phyloP scores from a whole-genome alignment of 2,888 invertebrate species.

The Tiphia femorata region DNA sequence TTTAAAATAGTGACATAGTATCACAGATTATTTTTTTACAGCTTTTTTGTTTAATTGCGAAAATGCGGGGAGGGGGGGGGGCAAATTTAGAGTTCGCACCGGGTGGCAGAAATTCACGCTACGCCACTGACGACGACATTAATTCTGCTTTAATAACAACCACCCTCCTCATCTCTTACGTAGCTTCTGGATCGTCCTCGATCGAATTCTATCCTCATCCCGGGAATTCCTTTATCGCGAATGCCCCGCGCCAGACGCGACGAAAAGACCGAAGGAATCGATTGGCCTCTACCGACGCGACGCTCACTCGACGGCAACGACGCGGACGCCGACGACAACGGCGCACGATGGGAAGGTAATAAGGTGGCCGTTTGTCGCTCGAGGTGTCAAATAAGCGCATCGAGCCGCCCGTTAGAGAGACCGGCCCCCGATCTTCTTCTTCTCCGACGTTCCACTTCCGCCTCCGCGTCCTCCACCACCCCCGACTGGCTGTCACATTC shows the following conservation, averaged over 20 bases:
- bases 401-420: constrained; percentile 48
- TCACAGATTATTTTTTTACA: too few relatives aligned
- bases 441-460: constrained; percentile 33
- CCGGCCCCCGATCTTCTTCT: constrained; percentile 38
- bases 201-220: constrained; percentile 32
- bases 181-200: constrained; percentile 38
- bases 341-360: constrained; percentile 57
- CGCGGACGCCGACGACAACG: constrained; percentile 29
- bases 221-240: background rate
- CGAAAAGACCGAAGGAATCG: constrained; percentile 38
- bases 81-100: too few relatives aligned
- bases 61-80: too few relatives aligned
- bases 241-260: constrained; percentile 17
- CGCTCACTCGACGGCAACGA: constrained; percentile 5
- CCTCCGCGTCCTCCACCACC: background rate
- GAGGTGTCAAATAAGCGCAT: constrained; percentile 65
- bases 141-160: too few relatives aligned
- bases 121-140: too few relatives aligned
- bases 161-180: too few relatives aligned
- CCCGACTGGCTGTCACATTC: constrained; percentile 47
- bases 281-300: constrained; percentile 26
- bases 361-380: constrained; percentile 65
- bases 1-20: too few relatives aligned
- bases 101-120: too few relatives aligned
- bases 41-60: too few relatives aligned